phyloP scores from a whole-genome alignment of 1,140 invertebrate genomes.

The Drosophila ercepeae region DNA sequence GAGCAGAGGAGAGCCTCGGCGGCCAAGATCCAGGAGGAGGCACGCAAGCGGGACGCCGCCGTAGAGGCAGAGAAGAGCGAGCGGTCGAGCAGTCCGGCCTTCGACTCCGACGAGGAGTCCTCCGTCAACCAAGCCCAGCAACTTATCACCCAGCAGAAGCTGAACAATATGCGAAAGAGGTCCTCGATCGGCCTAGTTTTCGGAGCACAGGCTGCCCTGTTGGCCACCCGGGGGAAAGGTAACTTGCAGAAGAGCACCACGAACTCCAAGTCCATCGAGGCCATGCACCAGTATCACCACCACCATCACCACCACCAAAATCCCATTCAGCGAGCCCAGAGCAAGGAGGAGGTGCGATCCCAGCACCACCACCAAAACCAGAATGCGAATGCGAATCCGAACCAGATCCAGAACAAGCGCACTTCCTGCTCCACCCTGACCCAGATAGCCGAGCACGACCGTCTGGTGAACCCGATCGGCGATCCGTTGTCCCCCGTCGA shows the following conservation, averaged over 20 bases:
- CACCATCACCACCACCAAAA: conserved; percentile 30
- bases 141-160: conserved; percentile 72
- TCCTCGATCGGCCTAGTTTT: conserved; percentile 81
- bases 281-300: conserved; percentile 63
- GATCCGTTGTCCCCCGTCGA: conserved; percentile 83
- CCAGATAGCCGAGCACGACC: conserved; percentile 83
- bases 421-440: conserved; percentile 80
- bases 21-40: conserved; percentile 82
- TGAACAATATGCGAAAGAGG: conserved; percentile 74
- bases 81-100: conserved; percentile 96
- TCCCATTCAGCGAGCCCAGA: conserved; percentile 66
- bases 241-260: conserved; percentile 73
- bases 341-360: conserved; percentile 75
- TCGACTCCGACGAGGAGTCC: conserved; percentile 97
- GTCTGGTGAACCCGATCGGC: conserved; percentile 70
- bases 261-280: conserved; percentile 80
- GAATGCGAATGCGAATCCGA: conserved; percentile 8
- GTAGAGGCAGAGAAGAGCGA: conserved; percentile 90
- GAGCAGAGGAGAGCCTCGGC: conserved; percentile 69
- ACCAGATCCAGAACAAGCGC: conserved; percentile 57
- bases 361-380: conserved; percentile 40
- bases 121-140: conserved; percentile 83
- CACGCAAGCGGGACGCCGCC: conserved; percentile 84
- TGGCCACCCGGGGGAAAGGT: conserved; percentile 83
- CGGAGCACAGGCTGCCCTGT: conserved; percentile 75